Evolutionary conservation across 2,797 vertebrate species (phyloP), one percentile per base, ranked within the genome.

Genomic region (Scolopax bukidnonensis): DNA sequence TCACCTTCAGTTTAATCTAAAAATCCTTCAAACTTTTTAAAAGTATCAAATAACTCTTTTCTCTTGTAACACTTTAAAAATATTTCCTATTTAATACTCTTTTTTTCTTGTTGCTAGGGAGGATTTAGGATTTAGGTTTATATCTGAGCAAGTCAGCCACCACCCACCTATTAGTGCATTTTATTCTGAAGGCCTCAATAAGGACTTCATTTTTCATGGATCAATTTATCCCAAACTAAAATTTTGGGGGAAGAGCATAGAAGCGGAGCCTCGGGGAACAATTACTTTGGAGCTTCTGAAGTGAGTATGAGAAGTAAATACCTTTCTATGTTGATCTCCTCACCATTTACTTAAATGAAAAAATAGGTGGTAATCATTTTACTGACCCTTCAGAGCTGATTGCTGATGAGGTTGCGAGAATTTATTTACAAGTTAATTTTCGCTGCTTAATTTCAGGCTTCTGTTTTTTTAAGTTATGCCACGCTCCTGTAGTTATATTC

Each of bases 221-320:
- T 99, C 99, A 93, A 99, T 99, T 97, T 99, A 99, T 95, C 99
- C 99, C 74, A 99, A 99, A 97, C 98, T 99, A 69, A 99, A 99
- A 97, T 99, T 99, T 97, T 99, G 99, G 99, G 99, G 99, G 6
- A 99, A 99, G 96, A 99, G 99, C 13, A 99, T 99, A 65, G 99
- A 99, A 97, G 99, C 99, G 0, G 99, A 99, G 95, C 99, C 99
- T 27, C 99, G 98, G 81, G 99, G 99, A 93, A 99, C 98, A 92
- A 99, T 99, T 97, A 99, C 99, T 6, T 97, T 99, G 98, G 99
- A 99, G 95, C 98, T 99, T 64, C 98, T 98, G 73, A 98, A 98
- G 99, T 99, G 92, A 98, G 99, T 98, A 59, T 73, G 11, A 65
- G 67, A 90, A 84, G 7, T 68, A 78, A 85, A 89, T 81, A 27